phyloP scores from a whole-genome alignment of 2,797 vertebrate genomes.

The Manis javanica region DNA sequence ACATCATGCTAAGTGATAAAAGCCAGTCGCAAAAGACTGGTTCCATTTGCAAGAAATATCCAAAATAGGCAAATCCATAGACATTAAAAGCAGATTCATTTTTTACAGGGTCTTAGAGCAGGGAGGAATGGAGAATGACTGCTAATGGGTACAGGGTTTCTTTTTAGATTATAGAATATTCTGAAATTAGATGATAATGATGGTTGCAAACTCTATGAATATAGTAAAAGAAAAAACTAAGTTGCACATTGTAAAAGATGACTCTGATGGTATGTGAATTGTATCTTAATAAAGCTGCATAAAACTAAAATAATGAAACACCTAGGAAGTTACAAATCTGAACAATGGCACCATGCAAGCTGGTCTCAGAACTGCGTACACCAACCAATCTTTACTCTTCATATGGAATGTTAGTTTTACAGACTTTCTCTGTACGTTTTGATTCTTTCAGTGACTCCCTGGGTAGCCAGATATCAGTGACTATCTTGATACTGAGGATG shows the following conservation, averaged over 20 bases:
- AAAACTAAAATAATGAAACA: conserved; percentile 9
- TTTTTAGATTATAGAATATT: not conserved
- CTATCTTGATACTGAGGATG: not conserved
- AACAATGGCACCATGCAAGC: not conserved
- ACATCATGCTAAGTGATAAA: not conserved
- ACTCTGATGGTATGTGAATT: not conserved
- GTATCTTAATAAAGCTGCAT: not conserved
- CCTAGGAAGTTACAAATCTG: not conserved
- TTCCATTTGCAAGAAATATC: not conserved
- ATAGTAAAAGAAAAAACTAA: not conserved
- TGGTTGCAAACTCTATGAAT: not conserved
- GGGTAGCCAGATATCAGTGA: not conserved
- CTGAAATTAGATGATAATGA: not conserved
- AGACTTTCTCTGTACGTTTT: not conserved
- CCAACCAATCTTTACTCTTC: not conserved
- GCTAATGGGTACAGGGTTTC: not conserved
- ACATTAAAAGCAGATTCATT: too few relatives aligned
- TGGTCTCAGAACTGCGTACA: not conserved
- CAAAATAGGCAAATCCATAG: too few relatives aligned
- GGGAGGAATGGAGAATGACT: too few relatives aligned
- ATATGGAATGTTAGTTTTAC: not conserved
- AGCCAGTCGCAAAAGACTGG: not conserved
- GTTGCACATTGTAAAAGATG: not conserved
- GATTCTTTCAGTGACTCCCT: not conserved
- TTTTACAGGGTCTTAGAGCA: too few relatives aligned